Base-by-base conservation (phyloP, 2,888 invertebrate genomes). In the Ennomos fuscantarius region DNA sequence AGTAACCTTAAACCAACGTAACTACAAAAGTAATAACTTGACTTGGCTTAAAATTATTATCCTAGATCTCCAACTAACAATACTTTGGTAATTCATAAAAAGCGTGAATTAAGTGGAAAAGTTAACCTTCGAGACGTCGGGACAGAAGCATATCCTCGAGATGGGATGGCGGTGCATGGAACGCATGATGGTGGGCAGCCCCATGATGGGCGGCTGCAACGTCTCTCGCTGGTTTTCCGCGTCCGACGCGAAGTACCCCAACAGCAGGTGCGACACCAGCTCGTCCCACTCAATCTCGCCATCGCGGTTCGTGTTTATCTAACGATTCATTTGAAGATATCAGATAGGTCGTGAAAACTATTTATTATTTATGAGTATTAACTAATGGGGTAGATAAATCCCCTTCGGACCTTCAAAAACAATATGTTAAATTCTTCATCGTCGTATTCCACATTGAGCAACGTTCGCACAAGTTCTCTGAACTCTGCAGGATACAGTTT, bases 161-260 rank as follows among this genome's bases (percentile, higher is more conserved):
- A 97, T 93, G 0, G 94, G 93, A 63, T 95, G 95, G 1, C 95
- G 93, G 79, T 97, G 96, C 70, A 93, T 92, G n/a, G 95, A 94
- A 69, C 93, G 93, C 71, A 94, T 78, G 42, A 95, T 79, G 36
- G 82, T 78, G 0, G 95, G 95, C 11, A 88, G 74, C 8, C 89
- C 90, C 60, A 93, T 93, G 68, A 96, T 94, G 9, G 96, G 95
- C 36, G 89, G 81, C 68, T 94, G 94, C 53, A 96, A 78, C 1
- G 93, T 85, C 69, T 94, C 94, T 58, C 93, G 93, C 74, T 94
- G 94, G 64, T 92, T 89, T 68, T 93, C 93, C 0, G 93, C 92
- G 73, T 95, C 95, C 67, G 94, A 94, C 47, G 93, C 93, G 80
- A 95, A 94, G 86, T 95, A 96, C 43, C 96, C 96, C 60, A 96